phyloP scores from a whole-genome alignment of 2,113 vertebrate species.

The Platanista minor region DNA sequence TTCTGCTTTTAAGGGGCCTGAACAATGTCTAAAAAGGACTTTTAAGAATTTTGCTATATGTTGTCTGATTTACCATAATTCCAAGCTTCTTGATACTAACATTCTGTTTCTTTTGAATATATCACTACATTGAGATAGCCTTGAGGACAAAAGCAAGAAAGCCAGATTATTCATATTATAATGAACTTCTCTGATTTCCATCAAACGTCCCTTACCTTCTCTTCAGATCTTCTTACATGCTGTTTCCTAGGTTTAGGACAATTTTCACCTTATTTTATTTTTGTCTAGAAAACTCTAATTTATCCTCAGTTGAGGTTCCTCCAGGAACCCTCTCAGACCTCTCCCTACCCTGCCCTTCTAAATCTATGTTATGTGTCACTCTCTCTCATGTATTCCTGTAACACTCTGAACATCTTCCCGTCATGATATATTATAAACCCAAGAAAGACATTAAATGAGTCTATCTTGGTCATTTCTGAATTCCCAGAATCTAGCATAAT shows the following conservation, averaged over 20 bases:
- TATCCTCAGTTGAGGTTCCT: not conserved
- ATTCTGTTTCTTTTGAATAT: not conserved
- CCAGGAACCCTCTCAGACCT: not conserved
- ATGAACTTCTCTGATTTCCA: not conserved
- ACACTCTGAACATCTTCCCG: not conserved
- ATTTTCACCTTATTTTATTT: not conserved
- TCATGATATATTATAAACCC: not conserved
- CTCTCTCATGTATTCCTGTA: not conserved
- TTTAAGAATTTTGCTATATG: not conserved
- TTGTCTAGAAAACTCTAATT: not conserved
- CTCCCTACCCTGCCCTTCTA: not conserved
- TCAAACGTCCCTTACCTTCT: not conserved
- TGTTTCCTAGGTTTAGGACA: not conserved
- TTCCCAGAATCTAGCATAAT: not conserved
- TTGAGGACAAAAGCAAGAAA: not conserved
- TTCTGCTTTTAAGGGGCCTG: not conserved
- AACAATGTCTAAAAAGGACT: not conserved
- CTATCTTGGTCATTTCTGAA: not conserved
- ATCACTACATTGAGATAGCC: not conserved
- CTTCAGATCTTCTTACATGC: not conserved
- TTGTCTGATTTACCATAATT: not conserved
- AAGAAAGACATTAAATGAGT: not conserved
- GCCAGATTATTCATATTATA: not conserved
- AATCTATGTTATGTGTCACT: not conserved
- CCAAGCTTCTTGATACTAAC: not conserved